phyloP scores from a whole-genome alignment of 2,113 vertebrate species.

The Tor tambroides region DNA sequence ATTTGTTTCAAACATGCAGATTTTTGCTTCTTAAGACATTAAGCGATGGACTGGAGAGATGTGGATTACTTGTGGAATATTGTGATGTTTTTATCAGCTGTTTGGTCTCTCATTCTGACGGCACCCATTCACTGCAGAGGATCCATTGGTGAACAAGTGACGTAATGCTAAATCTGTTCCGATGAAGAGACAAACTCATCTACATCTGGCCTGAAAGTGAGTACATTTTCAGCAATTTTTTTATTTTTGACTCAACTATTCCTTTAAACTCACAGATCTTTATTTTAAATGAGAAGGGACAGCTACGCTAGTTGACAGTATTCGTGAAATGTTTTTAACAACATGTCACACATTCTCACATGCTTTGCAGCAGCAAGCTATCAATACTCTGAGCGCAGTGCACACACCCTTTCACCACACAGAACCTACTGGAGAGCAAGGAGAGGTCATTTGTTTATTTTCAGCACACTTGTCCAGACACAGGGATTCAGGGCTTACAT shows the following conservation, averaged over 20 bases:
- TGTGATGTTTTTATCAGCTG: no score
- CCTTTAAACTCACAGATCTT: neutral
- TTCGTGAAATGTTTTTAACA: slow-evolving; percentile 1
- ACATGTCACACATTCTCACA: slow-evolving; percentile 14
- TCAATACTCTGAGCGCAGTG: slow-evolving; percentile 9
- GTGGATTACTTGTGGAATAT: no score
- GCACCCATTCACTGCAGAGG: no score
- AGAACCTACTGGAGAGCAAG: slow-evolving; percentile 36
- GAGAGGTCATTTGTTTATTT: slow-evolving; percentile 61
- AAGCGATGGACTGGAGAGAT: no score
- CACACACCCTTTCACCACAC: slow-evolving; percentile 27
- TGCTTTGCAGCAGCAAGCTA: slow-evolving; percentile 25
- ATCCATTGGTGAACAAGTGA: no score
- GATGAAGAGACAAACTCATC: no score
- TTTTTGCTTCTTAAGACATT: no score
- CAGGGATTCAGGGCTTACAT: slow-evolving; percentile 43
- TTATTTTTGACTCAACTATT: no score
- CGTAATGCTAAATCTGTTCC: no score
- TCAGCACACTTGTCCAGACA: slow-evolving; percentile 56
- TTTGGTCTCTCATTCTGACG: no score
- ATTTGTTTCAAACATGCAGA: no score
- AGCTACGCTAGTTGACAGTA: neutral
- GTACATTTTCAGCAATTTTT: no score
- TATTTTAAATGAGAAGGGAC: slow-evolving; percentile 19
- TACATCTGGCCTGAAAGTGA: neutral